These are phyloP conservation scores for Rhagoletis zephyria DNA, from an alignment of 1,140 invertebrate species.

Conservation along the genomic window DNA sequence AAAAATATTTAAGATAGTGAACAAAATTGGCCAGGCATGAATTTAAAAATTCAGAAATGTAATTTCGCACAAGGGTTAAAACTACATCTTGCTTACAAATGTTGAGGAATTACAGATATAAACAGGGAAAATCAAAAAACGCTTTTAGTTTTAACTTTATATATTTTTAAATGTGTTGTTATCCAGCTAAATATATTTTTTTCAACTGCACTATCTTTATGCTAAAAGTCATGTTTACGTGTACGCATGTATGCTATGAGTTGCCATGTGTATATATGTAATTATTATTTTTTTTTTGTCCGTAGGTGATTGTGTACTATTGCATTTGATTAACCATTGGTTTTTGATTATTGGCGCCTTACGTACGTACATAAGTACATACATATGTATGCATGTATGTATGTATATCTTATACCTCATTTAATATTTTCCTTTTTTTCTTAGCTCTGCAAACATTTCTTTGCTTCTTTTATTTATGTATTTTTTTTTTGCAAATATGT, in stretches of 20 bases:
- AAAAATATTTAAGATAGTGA: too few relatives aligned
- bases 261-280: neutral
- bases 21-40: too few relatives aligned
- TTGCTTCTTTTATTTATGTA: too few relatives aligned
- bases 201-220: neutral
- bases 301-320: conserved; percentile 2
- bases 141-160: too few relatives aligned
- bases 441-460: neutral
- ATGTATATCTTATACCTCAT: neutral
- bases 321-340: conserved; percentile 28
- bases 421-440: neutral
- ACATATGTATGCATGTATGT: too few relatives aligned
- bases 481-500: neutral
- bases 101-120: too few relatives aligned
- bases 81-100: too few relatives aligned
- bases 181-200: too few relatives aligned
- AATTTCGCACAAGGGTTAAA: too few relatives aligned
- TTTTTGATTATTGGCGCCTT: conserved; percentile 36
- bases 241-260: neutral
- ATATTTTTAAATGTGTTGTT: too few relatives aligned
- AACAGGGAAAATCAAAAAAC: too few relatives aligned
- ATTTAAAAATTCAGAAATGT: too few relatives aligned
- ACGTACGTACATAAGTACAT: conserved; percentile 3
- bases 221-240: neutral
- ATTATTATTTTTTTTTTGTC: neutral